Base-by-base conservation (phyloP, 2,113 vertebrate genomes). In the Oplegnathus fasciatus region DNA sequence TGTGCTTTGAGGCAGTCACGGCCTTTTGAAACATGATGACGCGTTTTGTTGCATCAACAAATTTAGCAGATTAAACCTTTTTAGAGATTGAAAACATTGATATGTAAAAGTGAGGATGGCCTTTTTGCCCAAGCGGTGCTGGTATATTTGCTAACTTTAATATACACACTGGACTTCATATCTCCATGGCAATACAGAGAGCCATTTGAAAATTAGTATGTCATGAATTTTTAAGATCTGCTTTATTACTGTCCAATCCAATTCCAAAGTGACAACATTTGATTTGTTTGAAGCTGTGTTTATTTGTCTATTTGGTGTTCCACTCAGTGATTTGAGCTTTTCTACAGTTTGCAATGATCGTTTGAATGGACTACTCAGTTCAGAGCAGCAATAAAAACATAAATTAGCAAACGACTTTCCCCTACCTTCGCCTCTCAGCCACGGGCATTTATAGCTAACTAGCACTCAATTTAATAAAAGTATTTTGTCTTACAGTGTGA, bases 201-300 rank as follows among this genome's bases (percentile, higher is more conserved):
- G 77, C 58, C 78, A 86, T 91, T 91, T 90, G 60, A 73, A 83
- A 88, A 87, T 87, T 62, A 81, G 83, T 79, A 60, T 77, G 73
- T 32, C 64, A 60, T 66, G 20, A 81, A 82, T 82, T 75, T 86
- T 87, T 76, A 85, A 83, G 78, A 79, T 88, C 65, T 61, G 28
- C 68, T 88, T 90, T 78, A 85, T 86, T 78, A 48, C 73, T 88
- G 50, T 69, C 77, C 75, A 83, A 89, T 87, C 73, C 76, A 86
- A 74, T 88, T 82, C 55, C 52, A 84, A 70, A 80, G 86, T 89
- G 85, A 83, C 83, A 78, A 73, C 67, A 73, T 71, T 76, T 81
- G 83, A 94, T 93, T 91, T 85, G 75, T 85, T 82, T 78, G 50
- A 72, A 69, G 76, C 67, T 86, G 50, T 61, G 44, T 85, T 88